A percentile compares a stretch with the other conserved stretches of the same genome.
Evolutionary conservation across 2,888 invertebrate species (phyloP).

Genomic region (Herminia tarsipennalis): DNA sequence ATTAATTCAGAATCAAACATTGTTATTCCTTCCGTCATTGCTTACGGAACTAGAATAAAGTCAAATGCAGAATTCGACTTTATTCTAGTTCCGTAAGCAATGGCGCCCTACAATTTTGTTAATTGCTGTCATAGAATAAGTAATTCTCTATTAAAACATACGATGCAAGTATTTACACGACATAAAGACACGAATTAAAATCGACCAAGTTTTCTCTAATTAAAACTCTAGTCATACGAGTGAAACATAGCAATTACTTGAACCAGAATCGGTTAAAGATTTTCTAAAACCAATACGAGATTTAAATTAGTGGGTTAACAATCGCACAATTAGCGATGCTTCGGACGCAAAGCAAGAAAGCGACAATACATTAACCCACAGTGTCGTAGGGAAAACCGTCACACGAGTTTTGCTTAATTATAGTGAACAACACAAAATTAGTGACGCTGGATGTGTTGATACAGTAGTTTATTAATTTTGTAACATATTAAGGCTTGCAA

Average conservation of each 20-base stretch:
- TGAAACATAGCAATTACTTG: conserved; percentile 56
- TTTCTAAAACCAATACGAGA: conserved; percentile 67
- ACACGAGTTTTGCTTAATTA: conserved; percentile 79
- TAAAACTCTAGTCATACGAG: conserved; percentile 60
- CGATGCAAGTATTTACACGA: conserved; percentile 8
- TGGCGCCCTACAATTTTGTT: not conserved
- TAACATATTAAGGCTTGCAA: not conserved
- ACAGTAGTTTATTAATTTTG: conserved; percentile 7
- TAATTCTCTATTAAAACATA: too few relatives aligned
- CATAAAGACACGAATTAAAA: conserved; percentile 22
- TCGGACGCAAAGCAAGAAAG: conserved; percentile 75
- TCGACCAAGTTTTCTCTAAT: conserved; percentile 44
- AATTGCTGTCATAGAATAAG: too few relatives aligned
- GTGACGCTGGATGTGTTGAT: conserved; percentile 33
- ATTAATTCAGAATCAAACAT: too few relatives aligned
- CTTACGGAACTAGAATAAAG: too few relatives aligned
- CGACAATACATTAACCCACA: conserved; percentile 78
- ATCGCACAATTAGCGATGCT: conserved; percentile 79
- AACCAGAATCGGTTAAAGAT: conserved; percentile 53
- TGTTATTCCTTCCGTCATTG: too few relatives aligned
- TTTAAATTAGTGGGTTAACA: conserved; percentile 81
- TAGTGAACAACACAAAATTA: conserved; percentile 55
- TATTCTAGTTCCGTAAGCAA: not conserved
- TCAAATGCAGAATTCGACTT: too few relatives aligned
- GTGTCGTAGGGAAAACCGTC: conserved; percentile 78